Evolutionary conservation across 2,797 vertebrate genomes (phyloP).

Genomic region (Lacerta agilis): DNA sequence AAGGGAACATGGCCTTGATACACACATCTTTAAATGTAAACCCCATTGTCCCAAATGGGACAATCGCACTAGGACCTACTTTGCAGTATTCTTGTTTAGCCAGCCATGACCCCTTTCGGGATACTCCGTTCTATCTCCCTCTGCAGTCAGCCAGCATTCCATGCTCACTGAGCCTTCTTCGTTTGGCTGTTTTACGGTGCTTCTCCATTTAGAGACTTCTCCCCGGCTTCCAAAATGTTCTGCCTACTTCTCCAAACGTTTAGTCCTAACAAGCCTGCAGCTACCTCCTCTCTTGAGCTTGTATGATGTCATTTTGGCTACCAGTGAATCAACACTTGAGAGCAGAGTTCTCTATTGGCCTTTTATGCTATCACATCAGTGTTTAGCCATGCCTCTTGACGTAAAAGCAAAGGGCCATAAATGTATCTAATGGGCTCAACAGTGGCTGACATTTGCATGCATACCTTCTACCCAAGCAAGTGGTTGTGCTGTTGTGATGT

Average conservation of each 20-base stretch:
- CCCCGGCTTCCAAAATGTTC: too few species aligned
- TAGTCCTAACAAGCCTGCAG: too few species aligned
- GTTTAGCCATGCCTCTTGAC: neutral
- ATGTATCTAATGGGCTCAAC: neutral
- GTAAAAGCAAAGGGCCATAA: neutral
- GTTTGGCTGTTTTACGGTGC: too few species aligned
- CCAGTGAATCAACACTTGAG: too few species aligned
- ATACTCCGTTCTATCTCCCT: neutral
- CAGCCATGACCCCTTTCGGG: too few species aligned
- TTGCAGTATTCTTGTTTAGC: neutral
- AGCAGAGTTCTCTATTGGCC: too few species aligned
- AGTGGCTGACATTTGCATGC: neutral
- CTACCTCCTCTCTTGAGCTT: too few species aligned
- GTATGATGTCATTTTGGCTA: too few species aligned
- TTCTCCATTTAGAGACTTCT: too few species aligned
- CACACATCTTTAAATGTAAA: neutral
- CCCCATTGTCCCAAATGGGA: neutral
- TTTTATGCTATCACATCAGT: too few species aligned
- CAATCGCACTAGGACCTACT: neutral
- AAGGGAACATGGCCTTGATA: neutral
- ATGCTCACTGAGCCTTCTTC: too few species aligned
- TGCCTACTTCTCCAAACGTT: too few species aligned
- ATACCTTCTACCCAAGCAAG: neutral
- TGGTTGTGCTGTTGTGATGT: neutral
- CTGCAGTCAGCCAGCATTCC: neutral